phyloP scores from a whole-genome alignment of 2,113 vertebrate species.

The Nothocercus nigrocapillus region DNA sequence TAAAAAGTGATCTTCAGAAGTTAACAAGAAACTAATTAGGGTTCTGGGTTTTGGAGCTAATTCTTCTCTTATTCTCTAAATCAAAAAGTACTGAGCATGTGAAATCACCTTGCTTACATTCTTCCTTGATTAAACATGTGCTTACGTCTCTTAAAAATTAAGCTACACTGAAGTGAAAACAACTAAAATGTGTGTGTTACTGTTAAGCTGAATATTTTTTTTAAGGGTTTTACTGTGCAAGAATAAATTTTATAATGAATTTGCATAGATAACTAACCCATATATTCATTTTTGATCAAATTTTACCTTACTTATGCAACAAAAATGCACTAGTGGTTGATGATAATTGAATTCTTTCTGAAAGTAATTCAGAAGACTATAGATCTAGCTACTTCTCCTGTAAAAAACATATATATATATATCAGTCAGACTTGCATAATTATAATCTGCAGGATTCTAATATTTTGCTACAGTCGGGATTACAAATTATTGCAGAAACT shows the following conservation, averaged over 20 bases:
- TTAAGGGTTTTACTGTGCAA: background rate
- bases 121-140: background rate
- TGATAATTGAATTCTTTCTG: background rate
- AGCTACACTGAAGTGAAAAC: background rate
- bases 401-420: no score
- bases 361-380: background rate
- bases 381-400: background rate
- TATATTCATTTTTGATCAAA: background rate
- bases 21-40: background rate
- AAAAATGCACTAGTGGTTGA: background rate
- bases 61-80: background rate
- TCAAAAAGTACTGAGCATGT: background rate
- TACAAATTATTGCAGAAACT: background rate
- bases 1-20: background rate
- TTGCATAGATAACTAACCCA: background rate
- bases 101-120: background rate
- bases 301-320: background rate
- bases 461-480: background rate
- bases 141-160: background rate
- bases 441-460: background rate
- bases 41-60: background rate
- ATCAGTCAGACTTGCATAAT: background rate
- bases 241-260: background rate
- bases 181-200: background rate
- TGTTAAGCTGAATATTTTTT: background rate